Conservation (phyloP, 2,797 vertebrate species). For the Falco rusticolus region DNA sequence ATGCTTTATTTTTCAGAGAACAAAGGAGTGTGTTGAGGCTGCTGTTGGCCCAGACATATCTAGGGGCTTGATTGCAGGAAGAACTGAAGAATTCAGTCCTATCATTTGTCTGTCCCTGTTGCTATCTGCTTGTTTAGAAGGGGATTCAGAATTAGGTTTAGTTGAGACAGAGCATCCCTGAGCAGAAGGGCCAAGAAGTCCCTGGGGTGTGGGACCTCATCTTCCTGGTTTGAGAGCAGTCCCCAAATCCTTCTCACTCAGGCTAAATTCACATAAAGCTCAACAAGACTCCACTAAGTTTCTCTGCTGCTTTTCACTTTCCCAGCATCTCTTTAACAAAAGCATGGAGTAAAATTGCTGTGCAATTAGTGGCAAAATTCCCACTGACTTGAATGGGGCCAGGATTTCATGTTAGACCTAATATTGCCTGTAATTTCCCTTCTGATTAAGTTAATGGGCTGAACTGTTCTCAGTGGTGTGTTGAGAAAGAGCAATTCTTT, state of each 20-base stretch:
- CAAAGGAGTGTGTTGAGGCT: neutral
- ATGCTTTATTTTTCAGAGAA: neutral
- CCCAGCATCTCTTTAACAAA: neutral
- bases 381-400: neutral
- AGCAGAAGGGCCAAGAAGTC: neutral
- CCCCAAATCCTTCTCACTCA: neutral
- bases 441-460: slow-evolving; percentile 20
- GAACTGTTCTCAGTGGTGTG: slow-evolving; percentile 1
- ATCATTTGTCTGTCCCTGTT: neutral
- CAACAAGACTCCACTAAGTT: neutral
- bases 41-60: neutral
- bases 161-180: neutral
- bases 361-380: slow-evolving; percentile 5
- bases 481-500: slow-evolving; percentile 57
- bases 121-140: neutral
- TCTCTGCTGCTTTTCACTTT: neutral
- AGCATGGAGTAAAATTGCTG: neutral
- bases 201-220: neutral
- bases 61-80: neutral
- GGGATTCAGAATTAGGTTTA: neutral
- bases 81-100: neutral
- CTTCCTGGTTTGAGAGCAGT: neutral
- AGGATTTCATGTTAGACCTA: neutral
- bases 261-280: neutral
- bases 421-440: neutral